These are phyloP conservation scores for Herpailurus yagouaroundi DNA, from an alignment of 2,113 vertebrate species.

Conservation along the genomic window DNA sequence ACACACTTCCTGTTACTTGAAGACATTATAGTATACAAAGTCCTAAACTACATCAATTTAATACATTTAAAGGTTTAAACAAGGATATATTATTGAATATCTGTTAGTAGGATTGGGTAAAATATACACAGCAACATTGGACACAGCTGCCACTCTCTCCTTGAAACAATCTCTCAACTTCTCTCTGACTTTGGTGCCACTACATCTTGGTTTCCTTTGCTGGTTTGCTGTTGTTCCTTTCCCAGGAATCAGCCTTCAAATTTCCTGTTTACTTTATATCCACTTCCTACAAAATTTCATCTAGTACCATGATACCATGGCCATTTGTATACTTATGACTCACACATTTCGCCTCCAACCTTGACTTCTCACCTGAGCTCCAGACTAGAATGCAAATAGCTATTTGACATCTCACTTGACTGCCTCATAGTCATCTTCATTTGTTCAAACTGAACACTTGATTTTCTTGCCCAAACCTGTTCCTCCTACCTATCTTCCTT, in stretches of 20 bases:
- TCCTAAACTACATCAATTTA: neutral
- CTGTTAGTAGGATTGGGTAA: neutral
- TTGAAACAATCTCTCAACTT: neutral
- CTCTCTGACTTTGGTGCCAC: neutral
- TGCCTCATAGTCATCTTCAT: neutral
- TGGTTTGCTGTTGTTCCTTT: neutral
- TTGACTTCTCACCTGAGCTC: neutral
- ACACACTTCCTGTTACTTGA: neutral
- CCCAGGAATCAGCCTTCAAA: neutral
- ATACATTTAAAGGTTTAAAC: neutral
- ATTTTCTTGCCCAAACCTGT: slow-evolving; percentile 20
- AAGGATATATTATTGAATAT: neutral
- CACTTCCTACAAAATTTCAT: neutral
- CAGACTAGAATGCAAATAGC: neutral
- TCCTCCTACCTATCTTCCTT: neutral
- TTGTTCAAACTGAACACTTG: neutral
- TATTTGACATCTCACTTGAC: neutral
- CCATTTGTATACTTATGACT: neutral
- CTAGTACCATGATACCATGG: neutral
- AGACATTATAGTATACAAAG: neutral
- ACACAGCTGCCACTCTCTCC: neutral
- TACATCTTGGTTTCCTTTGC: neutral
- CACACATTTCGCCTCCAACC: neutral
- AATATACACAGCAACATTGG: neutral
- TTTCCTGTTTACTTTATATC: neutral